These are phyloP conservation scores for Ivindomyrus marchei DNA, from an alignment of 2,113 vertebrate species.

Conservation along the genomic window DNA sequence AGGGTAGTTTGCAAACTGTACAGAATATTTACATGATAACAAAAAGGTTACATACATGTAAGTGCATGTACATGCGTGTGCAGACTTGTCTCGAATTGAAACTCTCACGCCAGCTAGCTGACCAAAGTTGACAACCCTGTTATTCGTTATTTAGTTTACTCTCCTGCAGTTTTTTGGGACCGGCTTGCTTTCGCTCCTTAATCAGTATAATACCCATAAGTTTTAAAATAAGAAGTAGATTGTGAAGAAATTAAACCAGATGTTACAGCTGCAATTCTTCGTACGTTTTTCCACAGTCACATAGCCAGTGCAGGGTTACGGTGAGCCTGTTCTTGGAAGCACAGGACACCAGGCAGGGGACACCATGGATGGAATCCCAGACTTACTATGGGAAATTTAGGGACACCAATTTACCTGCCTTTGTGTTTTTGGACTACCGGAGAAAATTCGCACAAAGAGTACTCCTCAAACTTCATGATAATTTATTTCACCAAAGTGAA, in stretches of 20 bases:
- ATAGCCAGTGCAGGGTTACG: not conserved
- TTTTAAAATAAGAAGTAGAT: not conserved
- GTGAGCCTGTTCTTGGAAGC: not conserved
- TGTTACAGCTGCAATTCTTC: not conserved
- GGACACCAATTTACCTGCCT: not conserved
- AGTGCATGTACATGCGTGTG: no score
- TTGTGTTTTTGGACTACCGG: not conserved
- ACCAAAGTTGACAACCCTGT: not conserved
- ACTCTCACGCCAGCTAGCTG: no score
- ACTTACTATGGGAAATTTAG: not conserved
- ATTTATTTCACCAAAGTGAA: not conserved
- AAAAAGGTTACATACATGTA: no score
- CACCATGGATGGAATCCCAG: not conserved
- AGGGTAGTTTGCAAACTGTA: no score
- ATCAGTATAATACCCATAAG: not conserved
- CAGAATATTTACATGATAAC: no score
- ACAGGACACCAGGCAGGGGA: not conserved
- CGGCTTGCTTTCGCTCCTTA: not conserved
- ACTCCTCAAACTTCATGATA: not conserved
- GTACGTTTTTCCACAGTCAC: not conserved
- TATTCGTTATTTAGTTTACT: not conserved
- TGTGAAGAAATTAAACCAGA: not conserved
- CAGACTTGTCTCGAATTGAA: no score
- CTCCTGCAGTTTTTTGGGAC: not conserved
- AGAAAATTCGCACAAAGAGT: not conserved